Evolutionary conservation across 2,888 invertebrate species (phyloP).

Genomic region (Rosalia funebris): DNA sequence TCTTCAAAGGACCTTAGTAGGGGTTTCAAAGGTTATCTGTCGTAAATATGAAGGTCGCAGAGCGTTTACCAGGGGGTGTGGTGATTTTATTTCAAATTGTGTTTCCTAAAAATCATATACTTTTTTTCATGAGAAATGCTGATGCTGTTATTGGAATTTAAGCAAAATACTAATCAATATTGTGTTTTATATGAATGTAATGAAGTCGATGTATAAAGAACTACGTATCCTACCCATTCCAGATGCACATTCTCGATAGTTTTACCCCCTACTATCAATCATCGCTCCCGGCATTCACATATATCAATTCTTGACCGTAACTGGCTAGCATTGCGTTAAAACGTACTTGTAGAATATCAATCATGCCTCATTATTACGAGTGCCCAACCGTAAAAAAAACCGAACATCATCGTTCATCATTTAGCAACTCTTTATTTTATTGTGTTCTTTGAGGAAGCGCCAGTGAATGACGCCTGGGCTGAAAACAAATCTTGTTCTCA

Average conservation of each 20-base stretch:
- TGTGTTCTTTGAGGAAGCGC: constrained; percentile 18
- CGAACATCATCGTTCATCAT: constrained; percentile 40
- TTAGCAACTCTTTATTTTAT: constrained; percentile 35
- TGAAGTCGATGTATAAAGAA: too few relatives aligned
- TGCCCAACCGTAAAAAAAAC: constrained; percentile 29
- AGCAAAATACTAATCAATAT: too few relatives aligned
- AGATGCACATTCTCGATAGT: constrained; percentile 3
- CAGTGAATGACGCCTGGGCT: constrained; percentile 19
- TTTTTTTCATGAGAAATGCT: too few relatives aligned
- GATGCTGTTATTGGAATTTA: too few relatives aligned
- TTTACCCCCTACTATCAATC: constrained; percentile 23
- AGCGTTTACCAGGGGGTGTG: too few relatives aligned
- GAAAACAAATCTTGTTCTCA: too few relatives aligned
- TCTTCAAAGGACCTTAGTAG: too few relatives aligned
- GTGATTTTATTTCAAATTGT: too few relatives aligned
- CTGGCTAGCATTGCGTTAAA: constrained; percentile 28
- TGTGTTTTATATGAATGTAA: too few relatives aligned
- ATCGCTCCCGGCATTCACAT: constrained; percentile 27
- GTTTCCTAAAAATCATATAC: too few relatives aligned
- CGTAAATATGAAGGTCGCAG: too few relatives aligned
- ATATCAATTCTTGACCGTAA: constrained; percentile 33
- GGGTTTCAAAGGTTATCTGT: too few relatives aligned
- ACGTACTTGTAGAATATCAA: constrained; percentile 34
- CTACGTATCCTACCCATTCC: not conserved
- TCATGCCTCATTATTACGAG: constrained; percentile 34